A percentile compares a stretch with the other conserved stretches of the same genome.
phyloP scores from a whole-genome alignment of 2,113 vertebrate species.

The Atractosteus spatula region DNA sequence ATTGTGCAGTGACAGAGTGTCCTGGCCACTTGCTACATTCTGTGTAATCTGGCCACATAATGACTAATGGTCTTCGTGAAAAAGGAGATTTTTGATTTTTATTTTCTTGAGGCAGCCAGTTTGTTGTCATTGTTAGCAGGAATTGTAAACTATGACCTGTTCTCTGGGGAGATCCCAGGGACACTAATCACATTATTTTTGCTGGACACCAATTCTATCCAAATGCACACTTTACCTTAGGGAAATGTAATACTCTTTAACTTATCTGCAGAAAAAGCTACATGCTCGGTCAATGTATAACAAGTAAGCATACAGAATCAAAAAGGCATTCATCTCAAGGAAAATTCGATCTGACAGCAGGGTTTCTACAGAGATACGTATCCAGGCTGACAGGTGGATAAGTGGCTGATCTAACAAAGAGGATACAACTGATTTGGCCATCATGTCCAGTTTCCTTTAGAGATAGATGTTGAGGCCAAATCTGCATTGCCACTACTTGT shows the following conservation, averaged over 20 bases:
- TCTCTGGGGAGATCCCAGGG: conserved; percentile 53
- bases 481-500: background rate
- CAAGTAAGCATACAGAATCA: conserved; percentile 33
- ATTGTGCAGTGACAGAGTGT: conserved; percentile 43
- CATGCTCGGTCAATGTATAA: conserved; percentile 27
- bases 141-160: conserved; percentile 44
- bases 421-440: conserved; percentile 54
- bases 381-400: conserved; percentile 47
- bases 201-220: conserved; percentile 40
- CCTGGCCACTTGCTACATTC: conserved; percentile 37
- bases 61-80: conserved; percentile 20
- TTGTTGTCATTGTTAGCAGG: conserved; percentile 56
- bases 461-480: background rate
- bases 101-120: conserved; percentile 50
- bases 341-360: conserved; percentile 38
- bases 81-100: conserved; percentile 45
- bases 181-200: conserved; percentile 62
- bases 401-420: conserved; percentile 55
- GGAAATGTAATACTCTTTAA: conserved; percentile 43
- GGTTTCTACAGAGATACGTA: conserved; percentile 39
- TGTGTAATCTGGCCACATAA: conserved; percentile 17
- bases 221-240: conserved; percentile 35
- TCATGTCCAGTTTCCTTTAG: conserved; percentile 10
- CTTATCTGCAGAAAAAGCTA: conserved; percentile 47
- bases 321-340: conserved; percentile 26